Percentiles rank a stretch among this genome's conserved stretches.
Evolutionary conservation across 1,140 invertebrate species (phyloP).

Genomic region (Melanaphis sacchari): DNA sequence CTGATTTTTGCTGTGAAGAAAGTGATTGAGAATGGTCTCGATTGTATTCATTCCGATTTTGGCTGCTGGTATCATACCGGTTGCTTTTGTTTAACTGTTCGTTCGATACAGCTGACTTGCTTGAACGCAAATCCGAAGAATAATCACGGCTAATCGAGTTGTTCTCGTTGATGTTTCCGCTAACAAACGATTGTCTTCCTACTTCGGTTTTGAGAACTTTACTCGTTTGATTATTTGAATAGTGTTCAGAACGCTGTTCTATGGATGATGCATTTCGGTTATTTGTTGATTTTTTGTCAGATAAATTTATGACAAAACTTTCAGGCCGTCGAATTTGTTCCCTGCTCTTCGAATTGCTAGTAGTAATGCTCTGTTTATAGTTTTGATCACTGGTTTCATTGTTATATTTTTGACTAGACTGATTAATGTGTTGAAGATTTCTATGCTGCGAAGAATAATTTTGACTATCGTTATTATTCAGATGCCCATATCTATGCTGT

Average conservation of each 20-base stretch:
- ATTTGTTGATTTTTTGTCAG: neutral
- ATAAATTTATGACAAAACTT: slow-evolving; percentile 25
- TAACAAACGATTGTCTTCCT: neutral
- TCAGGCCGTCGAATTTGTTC: slow-evolving; percentile 3
- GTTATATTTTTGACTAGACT: neutral
- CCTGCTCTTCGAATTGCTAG: neutral
- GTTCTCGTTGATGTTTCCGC: neutral
- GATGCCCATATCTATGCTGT: neutral
- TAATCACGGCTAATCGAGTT: neutral
- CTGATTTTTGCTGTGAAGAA: neutral
- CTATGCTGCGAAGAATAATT: neutral
- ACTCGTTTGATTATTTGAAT: neutral
- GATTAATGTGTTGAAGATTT: neutral
- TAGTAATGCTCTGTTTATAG: neutral
- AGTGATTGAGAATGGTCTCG: neutral
- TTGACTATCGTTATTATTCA: neutral
- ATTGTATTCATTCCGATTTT: neutral
- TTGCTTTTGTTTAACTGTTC: neutral
- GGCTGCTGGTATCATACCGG: neutral
- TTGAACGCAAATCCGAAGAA: neutral
- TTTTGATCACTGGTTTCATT: neutral
- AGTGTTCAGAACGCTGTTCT: neutral
- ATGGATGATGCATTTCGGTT: neutral
- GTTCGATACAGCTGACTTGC: neutral
- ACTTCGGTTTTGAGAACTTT: neutral